A percentile compares a stretch with the other conserved stretches of the same genome.
Evolutionary conservation across 2,113 vertebrate genomes (phyloP).

Genomic region (Salvelinus fontinalis): DNA sequence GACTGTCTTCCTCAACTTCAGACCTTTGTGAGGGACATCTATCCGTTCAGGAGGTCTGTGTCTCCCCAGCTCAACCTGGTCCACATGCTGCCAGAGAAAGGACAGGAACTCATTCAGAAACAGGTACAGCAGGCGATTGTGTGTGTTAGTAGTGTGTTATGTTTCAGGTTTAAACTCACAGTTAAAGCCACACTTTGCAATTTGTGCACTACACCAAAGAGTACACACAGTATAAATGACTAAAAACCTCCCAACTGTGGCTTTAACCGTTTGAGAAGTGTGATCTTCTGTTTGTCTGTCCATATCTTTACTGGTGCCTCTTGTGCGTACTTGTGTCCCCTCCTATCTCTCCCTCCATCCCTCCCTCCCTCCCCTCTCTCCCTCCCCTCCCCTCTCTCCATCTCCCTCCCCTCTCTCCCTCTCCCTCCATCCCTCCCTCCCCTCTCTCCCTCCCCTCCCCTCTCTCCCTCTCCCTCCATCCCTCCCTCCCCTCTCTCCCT

Average conservation of each 20-base stretch:
- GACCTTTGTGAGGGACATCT: constrained; percentile 97
- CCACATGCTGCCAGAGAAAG: constrained; percentile 95
- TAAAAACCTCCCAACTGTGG: too few species aligned
- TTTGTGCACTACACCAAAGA: too few species aligned
- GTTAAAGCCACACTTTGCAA: not conserved
- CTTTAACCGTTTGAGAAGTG: too few species aligned
- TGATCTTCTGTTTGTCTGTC: not conserved
- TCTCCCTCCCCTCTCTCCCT: too few species aligned
- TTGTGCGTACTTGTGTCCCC: not conserved
- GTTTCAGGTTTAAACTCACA: not conserved
- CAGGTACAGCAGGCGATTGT: constrained; percentile 73
- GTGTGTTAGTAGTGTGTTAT: not conserved
- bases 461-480: too few species aligned
- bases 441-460: too few species aligned
- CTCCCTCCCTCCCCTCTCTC: not conserved
- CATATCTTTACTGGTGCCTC: not conserved
- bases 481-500: not conserved
- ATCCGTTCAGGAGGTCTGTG: constrained; percentile 95
- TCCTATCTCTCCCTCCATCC: not conserved
- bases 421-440: too few species aligned
- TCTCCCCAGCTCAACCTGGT: constrained; percentile 97
- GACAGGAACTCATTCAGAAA: constrained; percentile 97
- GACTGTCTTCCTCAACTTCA: constrained; percentile 49
- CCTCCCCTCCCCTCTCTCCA: too few species aligned
- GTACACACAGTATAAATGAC: too few species aligned